These are phyloP conservation scores for Rhagonycha lutea DNA, from an alignment of 2,888 invertebrate genomes.

Conservation along the genomic window DNA sequence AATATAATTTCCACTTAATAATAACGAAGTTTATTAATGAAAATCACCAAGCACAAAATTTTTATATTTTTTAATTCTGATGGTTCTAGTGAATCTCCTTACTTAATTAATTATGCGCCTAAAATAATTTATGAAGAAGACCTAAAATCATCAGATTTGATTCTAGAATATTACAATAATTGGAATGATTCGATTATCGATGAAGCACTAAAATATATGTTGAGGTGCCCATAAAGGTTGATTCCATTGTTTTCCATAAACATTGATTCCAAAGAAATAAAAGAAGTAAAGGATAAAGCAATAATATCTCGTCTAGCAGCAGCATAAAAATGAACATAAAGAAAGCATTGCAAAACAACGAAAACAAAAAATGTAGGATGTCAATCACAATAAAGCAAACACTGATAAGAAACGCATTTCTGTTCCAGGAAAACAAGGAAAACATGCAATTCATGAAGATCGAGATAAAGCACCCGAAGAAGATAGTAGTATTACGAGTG, in stretches of 20 bases:
- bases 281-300: slow-evolving; percentile 74
- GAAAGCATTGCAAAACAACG: slow-evolving; percentile 66
- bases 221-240: slow-evolving; percentile 72
- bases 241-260: too few relatives aligned
- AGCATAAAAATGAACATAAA: slow-evolving; percentile 76
- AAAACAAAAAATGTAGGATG: slow-evolving; percentile 49
- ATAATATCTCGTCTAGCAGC: slow-evolving; percentile 75
- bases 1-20: too few relatives aligned
- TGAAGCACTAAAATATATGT: slow-evolving; percentile 74
- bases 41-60: too few relatives aligned
- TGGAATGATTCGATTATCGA: slow-evolving; percentile 65
- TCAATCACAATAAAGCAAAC: slow-evolving; percentile 45
- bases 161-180: slow-evolving; percentile 9
- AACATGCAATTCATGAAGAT: slow-evolving; percentile 55
- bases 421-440: slow-evolving; percentile 67
- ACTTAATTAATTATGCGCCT: slow-evolving; percentile 34
- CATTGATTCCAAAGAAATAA: slow-evolving; percentile 64
- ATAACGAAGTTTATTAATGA: too few relatives aligned
- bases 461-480: slow-evolving; percentile 43
- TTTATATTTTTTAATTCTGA: slow-evolving; percentile 34
- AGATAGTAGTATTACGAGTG: slow-evolving; percentile 51
- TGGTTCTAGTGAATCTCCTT: slow-evolving; percentile 29
- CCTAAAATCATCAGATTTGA: neutral
- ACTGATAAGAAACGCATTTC: slow-evolving; percentile 65
- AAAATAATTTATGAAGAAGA: slow-evolving; percentile 34